Evolutionary conservation across 2,888 invertebrate species (phyloP), one percentile per base, ranked within the genome.

Genomic region (Agapostemon virescens): DNA sequence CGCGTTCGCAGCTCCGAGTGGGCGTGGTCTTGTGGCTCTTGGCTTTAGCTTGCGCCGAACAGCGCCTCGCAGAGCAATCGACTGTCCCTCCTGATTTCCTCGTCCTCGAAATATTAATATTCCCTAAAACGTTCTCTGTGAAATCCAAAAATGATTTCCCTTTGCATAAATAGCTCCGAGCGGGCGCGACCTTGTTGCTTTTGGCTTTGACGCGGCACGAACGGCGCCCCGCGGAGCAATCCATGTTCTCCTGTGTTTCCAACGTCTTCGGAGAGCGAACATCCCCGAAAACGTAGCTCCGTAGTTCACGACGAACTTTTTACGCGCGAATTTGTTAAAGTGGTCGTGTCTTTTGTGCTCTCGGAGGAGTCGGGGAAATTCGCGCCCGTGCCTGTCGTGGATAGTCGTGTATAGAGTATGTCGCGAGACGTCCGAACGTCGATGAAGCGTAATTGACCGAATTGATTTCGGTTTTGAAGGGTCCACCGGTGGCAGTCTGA

Each of bases 401-500:
- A 26, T 68, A 69, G 33, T 63, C 72, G 33, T 80, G 79, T 67
- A 26, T 68, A 45, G 64, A 40, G n/a, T 58, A 26, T 42, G 58
- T 71, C 69, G 45, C 23, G 30, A 55, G 17, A 36, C 17, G 58
- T n/a, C 2, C 23, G 7, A 40, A 5, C 30, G 17, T 23, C 9
- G 30, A 55, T 11, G 3, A 20, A 71, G 42, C 20, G 42, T 73
- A 69, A 74, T 68, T 77, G 20, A 72, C 0, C 55, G 7, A 67
- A 30, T 40, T 69, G 15, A 49, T 69, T 79, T 81, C 63, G 36
- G 11, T 85, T 82, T 91, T 91, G 11, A 89, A 93, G 93, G 93
- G 92, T 92, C 93, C 42, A 92, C 92, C 26, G 92, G 92, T 23
- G 93, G 93, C 69, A 92, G 91, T 69, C 88, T 93, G 64, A 93